phyloP scores from a whole-genome alignment of 2,113 vertebrate species.

The Eclectus roratus region DNA sequence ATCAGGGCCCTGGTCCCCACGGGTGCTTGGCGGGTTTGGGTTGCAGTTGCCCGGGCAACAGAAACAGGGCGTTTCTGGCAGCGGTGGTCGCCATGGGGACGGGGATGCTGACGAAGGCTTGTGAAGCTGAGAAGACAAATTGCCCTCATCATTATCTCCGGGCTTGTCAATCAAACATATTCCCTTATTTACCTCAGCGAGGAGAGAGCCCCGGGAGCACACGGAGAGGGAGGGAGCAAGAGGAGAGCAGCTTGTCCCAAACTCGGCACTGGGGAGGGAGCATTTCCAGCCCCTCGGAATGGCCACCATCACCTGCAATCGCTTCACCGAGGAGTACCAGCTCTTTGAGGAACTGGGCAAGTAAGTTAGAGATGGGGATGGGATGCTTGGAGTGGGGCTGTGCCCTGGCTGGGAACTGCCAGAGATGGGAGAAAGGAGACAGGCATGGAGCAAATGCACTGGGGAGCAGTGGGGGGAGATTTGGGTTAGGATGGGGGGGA shows the following conservation, averaged over 20 bases:
- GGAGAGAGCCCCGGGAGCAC: slow-evolving; percentile 68
- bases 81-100: slow-evolving; percentile 87
- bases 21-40: slow-evolving; percentile 66
- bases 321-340: slow-evolving; percentile 92
- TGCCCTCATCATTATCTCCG: slow-evolving; percentile 83
- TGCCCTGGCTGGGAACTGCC: not conserved
- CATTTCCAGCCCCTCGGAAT: slow-evolving; percentile 73
- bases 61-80: slow-evolving; percentile 82
- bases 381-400: not conserved
- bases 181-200: slow-evolving; percentile 74
- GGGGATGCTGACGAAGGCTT: slow-evolving; percentile 88
- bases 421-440: not conserved
- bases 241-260: slow-evolving; percentile 52
- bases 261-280: slow-evolving; percentile 51
- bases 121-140: slow-evolving; percentile 83
- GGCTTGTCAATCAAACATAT: slow-evolving; percentile 81
- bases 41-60: slow-evolving; percentile 86
- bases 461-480: accelerated
- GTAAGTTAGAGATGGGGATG: slow-evolving; percentile 76
- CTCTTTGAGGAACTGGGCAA: slow-evolving; percentile 92
- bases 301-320: slow-evolving; percentile 91
- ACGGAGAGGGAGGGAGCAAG: slow-evolving; percentile 50
- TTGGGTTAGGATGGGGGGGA: not conserved
- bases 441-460: accelerated
- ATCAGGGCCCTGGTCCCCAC: slow-evolving; percentile 6